Conservation (phyloP, 53 echinoderm and acorn worm species). For the Antedon mediterranea region DNA sequence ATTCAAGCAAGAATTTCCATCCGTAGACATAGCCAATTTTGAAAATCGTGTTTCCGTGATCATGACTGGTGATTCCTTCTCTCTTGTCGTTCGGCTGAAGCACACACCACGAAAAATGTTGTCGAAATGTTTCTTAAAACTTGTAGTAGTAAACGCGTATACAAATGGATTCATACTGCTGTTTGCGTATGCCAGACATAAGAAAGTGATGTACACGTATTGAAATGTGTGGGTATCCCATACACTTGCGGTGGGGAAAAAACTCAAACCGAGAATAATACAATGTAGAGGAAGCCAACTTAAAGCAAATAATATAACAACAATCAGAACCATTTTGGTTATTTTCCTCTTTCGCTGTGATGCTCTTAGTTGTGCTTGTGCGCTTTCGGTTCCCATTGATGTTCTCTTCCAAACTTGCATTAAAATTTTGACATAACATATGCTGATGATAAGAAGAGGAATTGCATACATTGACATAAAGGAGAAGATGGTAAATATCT, state of each 20-base stretch:
- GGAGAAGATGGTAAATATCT: conserved; percentile 32
- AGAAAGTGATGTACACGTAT: neutral
- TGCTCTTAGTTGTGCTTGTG: conserved; percentile 74
- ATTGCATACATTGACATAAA: conserved; percentile 47
- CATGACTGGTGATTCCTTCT: neutral
- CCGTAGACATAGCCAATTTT: neutral
- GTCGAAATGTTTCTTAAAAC: neutral
- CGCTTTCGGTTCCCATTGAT: conserved; percentile 83
- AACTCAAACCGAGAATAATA: conserved; percentile 2
- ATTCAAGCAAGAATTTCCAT: neutral
- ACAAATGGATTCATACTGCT: neutral
- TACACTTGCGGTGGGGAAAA: neutral
- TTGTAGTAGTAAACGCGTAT: neutral
- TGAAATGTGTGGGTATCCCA: neutral
- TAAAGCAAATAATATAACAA: conserved; percentile 78
- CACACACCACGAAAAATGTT: conserved; percentile 2
- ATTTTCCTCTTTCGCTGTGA: conserved; percentile 80
- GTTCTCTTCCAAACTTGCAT: conserved; percentile 87
- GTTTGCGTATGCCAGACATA: neutral
- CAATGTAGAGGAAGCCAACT: conserved; percentile 78
- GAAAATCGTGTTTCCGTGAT: neutral
- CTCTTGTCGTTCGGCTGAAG: neutral
- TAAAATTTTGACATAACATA: conserved; percentile 76
- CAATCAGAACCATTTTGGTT: conserved; percentile 91
- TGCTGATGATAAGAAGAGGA: conserved; percentile 62